These are phyloP conservation scores for Dermatemys mawii DNA, from an alignment of 2,113 vertebrate species.

Conservation along the genomic window DNA sequence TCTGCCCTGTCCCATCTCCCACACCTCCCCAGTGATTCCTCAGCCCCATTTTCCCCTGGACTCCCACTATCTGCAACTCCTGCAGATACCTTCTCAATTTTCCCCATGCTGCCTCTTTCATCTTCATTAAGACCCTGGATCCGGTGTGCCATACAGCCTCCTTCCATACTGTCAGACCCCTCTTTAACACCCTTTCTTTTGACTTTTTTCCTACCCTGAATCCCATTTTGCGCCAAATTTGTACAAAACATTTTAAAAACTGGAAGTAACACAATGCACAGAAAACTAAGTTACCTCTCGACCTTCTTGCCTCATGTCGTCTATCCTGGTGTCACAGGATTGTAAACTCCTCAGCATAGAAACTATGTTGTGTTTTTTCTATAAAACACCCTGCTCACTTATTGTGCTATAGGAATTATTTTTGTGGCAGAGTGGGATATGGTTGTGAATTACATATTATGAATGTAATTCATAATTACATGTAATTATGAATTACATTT, in stretches of 20 bases:
- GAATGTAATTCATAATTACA: too few relatives aligned
- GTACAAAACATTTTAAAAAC: neutral
- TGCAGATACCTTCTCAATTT: neutral
- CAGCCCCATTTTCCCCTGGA: neutral
- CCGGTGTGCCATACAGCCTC: neutral
- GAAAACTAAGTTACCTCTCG: neutral
- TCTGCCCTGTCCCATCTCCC: neutral
- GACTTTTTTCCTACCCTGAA: neutral
- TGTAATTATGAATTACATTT: neutral
- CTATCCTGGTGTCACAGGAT: neutral
- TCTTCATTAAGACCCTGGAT: neutral
- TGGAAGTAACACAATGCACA: neutral
- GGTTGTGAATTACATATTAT: too few relatives aligned
- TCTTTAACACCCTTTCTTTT: neutral
- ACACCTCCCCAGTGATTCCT: neutral
- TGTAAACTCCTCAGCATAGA: neutral
- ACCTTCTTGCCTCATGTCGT: neutral
- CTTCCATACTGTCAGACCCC: neutral
- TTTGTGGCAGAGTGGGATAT: neutral
- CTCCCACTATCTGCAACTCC: accelerated
- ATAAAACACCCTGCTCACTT: neutral
- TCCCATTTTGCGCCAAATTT: neutral
- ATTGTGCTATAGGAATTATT: neutral
- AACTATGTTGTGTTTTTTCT: neutral
- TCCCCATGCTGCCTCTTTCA: neutral